Evolutionary conservation across 30 jellyfish, hydroid and myxozoan species (phyloP).

Genomic region (Aurelia coerulea): DNA sequence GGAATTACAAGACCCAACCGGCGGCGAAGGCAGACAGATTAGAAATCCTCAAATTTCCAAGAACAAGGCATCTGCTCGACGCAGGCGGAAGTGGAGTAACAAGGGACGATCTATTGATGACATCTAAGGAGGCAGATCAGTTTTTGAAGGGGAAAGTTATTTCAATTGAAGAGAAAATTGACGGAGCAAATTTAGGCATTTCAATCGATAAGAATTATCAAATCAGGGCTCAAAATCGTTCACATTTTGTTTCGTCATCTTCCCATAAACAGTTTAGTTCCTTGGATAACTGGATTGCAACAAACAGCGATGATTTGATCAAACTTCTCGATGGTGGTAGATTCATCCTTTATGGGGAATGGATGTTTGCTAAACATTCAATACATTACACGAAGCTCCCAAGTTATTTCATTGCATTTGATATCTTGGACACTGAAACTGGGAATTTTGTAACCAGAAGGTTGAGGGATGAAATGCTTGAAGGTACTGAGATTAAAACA

Average conservation of each 20-base stretch:
- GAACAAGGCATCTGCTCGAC: slow-evolving; percentile 88
- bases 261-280: slow-evolving; percentile 84
- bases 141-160: slow-evolving; percentile 53
- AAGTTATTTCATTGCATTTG: slow-evolving; percentile 83
- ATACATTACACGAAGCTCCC: slow-evolving; percentile 73
- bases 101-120: slow-evolving; percentile 86
- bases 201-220: slow-evolving; percentile 52
- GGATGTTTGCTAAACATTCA: slow-evolving; percentile 93
- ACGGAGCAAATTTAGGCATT: slow-evolving; percentile 93
- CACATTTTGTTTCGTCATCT: slow-evolving; percentile 73
- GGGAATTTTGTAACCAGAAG: slow-evolving; percentile 40
- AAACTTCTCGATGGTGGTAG: slow-evolving; percentile 51
- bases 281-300: slow-evolving; percentile 76
- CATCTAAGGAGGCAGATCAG: slow-evolving; percentile 63
- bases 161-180: slow-evolving; percentile 86
- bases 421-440: slow-evolving; percentile 52
- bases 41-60: slow-evolving; percentile 73
- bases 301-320: slow-evolving; percentile 29
- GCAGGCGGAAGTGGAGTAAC: slow-evolving; percentile 88
- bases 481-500: slow-evolving; percentile 47
- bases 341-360: slow-evolving; percentile 83
- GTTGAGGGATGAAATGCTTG: slow-evolving; percentile 53
- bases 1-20: neutral
- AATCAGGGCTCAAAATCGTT: slow-evolving; percentile 79
- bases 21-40: slow-evolving; percentile 1